Evolutionary conservation across 1,140 invertebrate genomes (phyloP), one percentile per base, ranked within the genome.

Genomic region (Apocrypta bakeri): DNA sequence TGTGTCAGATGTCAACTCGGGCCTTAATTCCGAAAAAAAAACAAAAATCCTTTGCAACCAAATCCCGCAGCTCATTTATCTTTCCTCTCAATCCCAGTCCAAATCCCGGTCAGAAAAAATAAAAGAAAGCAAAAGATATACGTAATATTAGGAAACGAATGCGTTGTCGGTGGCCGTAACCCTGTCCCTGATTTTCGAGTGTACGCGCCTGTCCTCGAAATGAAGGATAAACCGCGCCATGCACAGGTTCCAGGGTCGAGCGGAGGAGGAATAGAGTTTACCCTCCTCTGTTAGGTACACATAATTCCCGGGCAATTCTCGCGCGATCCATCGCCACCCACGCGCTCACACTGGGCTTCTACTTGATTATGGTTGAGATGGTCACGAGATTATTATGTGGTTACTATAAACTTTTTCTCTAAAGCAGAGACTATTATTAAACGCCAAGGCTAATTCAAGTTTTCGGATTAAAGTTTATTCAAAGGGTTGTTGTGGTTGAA

Each of bases 291-390:
- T 71, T 25, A 12, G 68, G 17, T 56, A 56, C 48, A 56, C 6
- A n/a, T 37, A 21, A 71, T 71, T 71, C 68, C 68, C 68, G 14
- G 21, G 68, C 29, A 14, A 71, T 27, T 69, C 29, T 4, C 29
- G 29, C 27, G 11, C 24, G 29, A 69, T 69, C 66, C 33, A 31
- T 33, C 0, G 31, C 63, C 68, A 17, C 68, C 68, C 68, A 33
- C 68, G 31, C 63, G 25, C 63, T 27, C 63, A 25, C 21, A 11
- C 21, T 9, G 40, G 3, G 12, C 66, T 29, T 17, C 12, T 29
- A 6, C 68, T 71, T 71, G 68, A 71, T 71, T 71, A 17, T 25
- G 9, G 68, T 31, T 71, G 40, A 11, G 48, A 56, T 56, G 48
- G 17, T 4, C 8, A 21, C 14, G 48, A n/a, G 48, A 56, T 56